Evolutionary conservation across 2,113 vertebrate species (phyloP), one percentile per base, ranked within the genome.

Genomic region (Phodopus roborovskii): DNA sequence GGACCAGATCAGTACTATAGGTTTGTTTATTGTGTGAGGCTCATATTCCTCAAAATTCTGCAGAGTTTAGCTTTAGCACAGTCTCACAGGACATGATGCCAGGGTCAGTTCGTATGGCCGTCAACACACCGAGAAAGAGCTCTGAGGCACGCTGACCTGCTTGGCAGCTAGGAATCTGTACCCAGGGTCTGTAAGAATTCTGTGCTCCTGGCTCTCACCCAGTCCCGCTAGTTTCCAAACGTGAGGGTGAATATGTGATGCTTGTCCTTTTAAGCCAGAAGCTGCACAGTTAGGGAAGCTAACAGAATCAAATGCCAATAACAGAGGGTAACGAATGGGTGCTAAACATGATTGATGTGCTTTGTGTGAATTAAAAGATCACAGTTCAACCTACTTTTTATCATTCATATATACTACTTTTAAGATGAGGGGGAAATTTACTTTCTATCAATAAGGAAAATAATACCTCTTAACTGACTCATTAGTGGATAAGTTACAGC

Each of bases 51-150:
- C 64, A 36, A 15, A 90, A 73, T 50, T 71, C 62, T 42, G 88
- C 33, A 33, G 60, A 56, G 30, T 91, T 50, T 78, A 71, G 26
- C 93, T 85, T 96, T 93, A 88, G 84, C 64, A 79, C 64, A 87
- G 39, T 20, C 45, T 56, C 78, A 10, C 75, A 39, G 77, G 39
- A 86, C 89, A 87, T 64, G 20, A 36, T 77, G 75, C 33, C 70
- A 74, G 42, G 13, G 3, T 73, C 15, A 7, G 4, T 19, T 92
- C 86, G 68, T 15, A 17, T 48, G 50, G 88, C 64, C 11, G 17
- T 30, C 62, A 90, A 84, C 12, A 60, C 73, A 60, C 74, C 91
- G 42, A 36, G 33, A 71, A 58, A 42, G 66, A 96, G 75, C 28
- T 73, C 30, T 66, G 33, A 78, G 79, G 26, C n/a, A 62, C n/a